Percentiles rank a stretch among this genome's conserved stretches.
phyloP scores from a whole-genome alignment of 2,797 vertebrate genomes.

The Trichosurus vulpecula region DNA sequence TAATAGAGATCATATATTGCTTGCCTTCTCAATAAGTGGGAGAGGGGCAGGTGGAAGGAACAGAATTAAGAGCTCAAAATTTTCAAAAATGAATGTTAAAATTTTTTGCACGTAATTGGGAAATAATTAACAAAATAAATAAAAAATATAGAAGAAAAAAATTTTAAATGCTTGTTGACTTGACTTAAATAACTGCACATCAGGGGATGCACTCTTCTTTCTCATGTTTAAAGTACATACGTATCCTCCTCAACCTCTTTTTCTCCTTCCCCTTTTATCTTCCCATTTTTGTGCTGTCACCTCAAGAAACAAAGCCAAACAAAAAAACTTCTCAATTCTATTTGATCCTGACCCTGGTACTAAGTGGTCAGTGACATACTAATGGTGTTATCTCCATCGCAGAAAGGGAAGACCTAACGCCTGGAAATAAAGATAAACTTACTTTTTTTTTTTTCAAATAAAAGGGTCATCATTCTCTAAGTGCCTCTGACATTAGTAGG shows the following conservation, averaged over 20 bases:
- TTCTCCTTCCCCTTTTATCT: background rate
- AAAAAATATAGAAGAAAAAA: background rate
- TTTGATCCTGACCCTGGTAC: background rate
- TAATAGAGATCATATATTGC: background rate
- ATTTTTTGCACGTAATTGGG: background rate
- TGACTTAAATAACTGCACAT: background rate
- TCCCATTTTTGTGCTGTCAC: background rate
- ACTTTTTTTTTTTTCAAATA: background rate
- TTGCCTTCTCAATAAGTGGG: background rate
- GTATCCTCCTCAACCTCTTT: background rate
- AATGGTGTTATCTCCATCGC: background rate
- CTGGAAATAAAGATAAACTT: background rate
- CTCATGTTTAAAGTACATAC: background rate
- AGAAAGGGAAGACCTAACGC: background rate
- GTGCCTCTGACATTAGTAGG: background rate
- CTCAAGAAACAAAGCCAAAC: background rate
- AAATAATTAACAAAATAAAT: background rate
- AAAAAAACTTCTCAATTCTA: background rate
- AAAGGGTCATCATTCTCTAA: background rate
- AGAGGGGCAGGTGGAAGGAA: background rate
- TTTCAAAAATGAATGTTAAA: background rate
- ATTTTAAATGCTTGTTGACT: background rate
- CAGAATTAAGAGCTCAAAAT: background rate
- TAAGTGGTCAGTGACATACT: background rate
- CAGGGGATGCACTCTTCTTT: background rate